Evolutionary conservation across 2,113 vertebrate genomes (phyloP), one percentile per base, ranked within the genome.

Genomic region (Sigmodon hispidus): DNA sequence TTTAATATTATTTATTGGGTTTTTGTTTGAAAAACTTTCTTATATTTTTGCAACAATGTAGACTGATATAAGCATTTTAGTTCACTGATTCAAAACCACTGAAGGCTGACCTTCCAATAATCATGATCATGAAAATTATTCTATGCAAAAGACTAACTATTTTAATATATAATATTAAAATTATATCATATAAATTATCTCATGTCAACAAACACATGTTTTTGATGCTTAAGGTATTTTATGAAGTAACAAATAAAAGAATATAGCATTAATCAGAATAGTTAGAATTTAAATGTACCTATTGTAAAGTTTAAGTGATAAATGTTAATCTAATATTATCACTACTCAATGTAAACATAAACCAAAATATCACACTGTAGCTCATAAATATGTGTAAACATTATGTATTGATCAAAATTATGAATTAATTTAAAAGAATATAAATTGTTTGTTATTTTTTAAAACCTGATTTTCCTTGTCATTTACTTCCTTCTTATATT

Each of bases 401-500:
- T 69, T 85, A 61, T 16, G 1, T 75, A 22, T 7, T 31, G 21
- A 45, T 57, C 48, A 67, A 93, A 85, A 31, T 40, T 22, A 21
- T 36, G 24, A 40, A 15, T 36, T 81, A 34, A 83, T 52, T 93
- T 89, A 70, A 94, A 87, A 94, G 31, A 92, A 76, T 67, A 85
- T n/a, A 92, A 34, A 29, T 86, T n/a, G 55, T 9, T 59, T 45
- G 15, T 61, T 84, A 61, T 79, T 95, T 76, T 63, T 19, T 2
- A 81, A 87, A 98, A 99, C 99, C 99, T 99, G 98, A 43, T 99
- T 98, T 93, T 99, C 98, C 97, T 99, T 99, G 87, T 98, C 96
- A 76, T 92, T 97, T 89, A 98, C 96, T 98, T 99, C 98, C 95
- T 98, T 98, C 70, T 98, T 98, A 52, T 98, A 98, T 80, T 98